phyloP scores from a whole-genome alignment of 2,888 invertebrate genomes.

The Parnassius glacialis region DNA sequence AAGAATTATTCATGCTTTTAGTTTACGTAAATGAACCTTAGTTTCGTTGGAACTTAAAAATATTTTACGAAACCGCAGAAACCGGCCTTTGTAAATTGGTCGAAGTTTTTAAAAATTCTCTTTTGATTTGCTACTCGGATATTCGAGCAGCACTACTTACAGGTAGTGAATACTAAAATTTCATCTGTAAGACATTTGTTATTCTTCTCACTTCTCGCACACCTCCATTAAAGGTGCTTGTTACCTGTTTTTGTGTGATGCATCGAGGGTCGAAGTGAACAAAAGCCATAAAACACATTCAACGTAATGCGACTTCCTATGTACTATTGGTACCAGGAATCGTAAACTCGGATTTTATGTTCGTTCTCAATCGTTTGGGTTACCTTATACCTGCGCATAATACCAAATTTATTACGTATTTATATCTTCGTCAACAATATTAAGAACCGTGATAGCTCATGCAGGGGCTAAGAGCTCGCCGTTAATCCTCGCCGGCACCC shows the following conservation, averaged over 20 bases:
- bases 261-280: slow-evolving; percentile 21
- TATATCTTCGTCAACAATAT: no score
- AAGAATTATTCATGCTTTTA: no score
- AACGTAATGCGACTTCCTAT: slow-evolving; percentile 1
- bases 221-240: slow-evolving; percentile 30
- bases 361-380: no score
- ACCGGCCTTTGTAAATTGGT: slow-evolving; percentile 12
- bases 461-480: not conserved
- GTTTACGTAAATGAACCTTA: no score
- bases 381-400: not conserved
- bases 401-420: no score
- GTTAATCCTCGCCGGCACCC: no score
- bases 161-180: slow-evolving; percentile 41
- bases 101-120: slow-evolving; percentile 23
- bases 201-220: slow-evolving; percentile 36
- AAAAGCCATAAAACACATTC: slow-evolving; percentile 3
- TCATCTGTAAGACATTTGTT: slow-evolving; percentile 34
- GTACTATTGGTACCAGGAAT: not conserved
- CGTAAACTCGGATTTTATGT: not conserved
- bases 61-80: slow-evolving; percentile 5
- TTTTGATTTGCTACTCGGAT: slow-evolving; percentile 29
- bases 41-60: slow-evolving; percentile 15
- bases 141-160: slow-evolving; percentile 36
- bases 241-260: slow-evolving; percentile 38
- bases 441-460: no score